These are phyloP conservation scores for Caranx ignobilis DNA, from an alignment of 2,113 vertebrate genomes.

Conservation along the genomic window DNA sequence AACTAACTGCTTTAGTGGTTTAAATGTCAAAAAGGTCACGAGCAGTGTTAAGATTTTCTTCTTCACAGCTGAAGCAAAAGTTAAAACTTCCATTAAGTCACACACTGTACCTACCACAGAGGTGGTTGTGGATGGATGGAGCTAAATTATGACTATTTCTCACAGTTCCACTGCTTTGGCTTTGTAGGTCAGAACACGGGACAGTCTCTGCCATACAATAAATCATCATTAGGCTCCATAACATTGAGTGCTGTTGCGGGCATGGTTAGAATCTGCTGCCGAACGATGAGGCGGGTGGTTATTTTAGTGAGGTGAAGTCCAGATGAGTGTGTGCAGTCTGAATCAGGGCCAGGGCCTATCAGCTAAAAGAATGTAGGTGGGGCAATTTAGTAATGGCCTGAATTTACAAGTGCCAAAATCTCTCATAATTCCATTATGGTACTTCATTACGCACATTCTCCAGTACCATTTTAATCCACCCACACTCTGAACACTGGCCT, in stretches of 20 bases:
- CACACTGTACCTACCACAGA: neutral
- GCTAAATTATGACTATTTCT: neutral
- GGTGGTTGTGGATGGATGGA: neutral
- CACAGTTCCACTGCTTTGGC: constrained; percentile 7
- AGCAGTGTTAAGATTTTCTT: neutral
- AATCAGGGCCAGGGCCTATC: constrained; percentile 65
- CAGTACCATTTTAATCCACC: constrained; percentile 68
- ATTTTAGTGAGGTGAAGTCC: constrained; percentile 59
- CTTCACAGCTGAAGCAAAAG: neutral
- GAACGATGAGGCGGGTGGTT: constrained; percentile 47
- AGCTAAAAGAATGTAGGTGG: constrained; percentile 68
- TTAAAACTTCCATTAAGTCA: constrained; percentile 10
- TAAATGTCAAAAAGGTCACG: neutral
- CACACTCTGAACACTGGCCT: constrained; percentile 60
- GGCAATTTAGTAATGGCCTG: constrained; percentile 66
- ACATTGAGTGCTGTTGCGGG: constrained; percentile 37
- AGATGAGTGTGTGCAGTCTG: constrained; percentile 69
- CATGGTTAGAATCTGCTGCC: constrained; percentile 47
- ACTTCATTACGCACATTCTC: constrained; percentile 65
- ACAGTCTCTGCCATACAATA: constrained; percentile 1
- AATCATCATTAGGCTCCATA: constrained; percentile 54
- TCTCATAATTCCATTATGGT: constrained; percentile 76
- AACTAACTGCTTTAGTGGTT: neutral
- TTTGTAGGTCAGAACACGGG: constrained; percentile 14
- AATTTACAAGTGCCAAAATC: constrained; percentile 77